phyloP scores from a whole-genome alignment of 2,888 invertebrate species.

The Platycheirus albimanus region DNA sequence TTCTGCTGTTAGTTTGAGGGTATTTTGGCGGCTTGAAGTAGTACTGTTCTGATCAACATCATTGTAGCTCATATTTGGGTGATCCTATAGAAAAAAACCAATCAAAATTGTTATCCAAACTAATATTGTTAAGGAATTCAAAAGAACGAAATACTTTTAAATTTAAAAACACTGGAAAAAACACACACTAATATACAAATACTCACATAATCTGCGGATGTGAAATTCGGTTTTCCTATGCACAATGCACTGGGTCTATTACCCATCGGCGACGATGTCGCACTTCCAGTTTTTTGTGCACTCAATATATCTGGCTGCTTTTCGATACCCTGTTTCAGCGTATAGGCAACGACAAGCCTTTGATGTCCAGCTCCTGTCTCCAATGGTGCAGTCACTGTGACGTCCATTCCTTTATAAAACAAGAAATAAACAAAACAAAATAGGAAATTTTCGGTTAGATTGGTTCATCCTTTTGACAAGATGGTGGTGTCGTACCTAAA shows the following conservation, averaged over 20 bases:
- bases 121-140: too few species aligned
- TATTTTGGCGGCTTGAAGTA: constrained; percentile 81
- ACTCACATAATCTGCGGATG: constrained; percentile 81
- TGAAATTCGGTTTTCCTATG: constrained; percentile 77
- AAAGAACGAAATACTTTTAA: too few species aligned
- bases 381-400: constrained; percentile 85
- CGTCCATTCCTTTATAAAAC: constrained; percentile 82
- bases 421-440: constrained; percentile 32
- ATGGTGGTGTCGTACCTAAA: constrained; percentile 78
- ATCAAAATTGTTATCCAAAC: not conserved
- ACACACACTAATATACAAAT: not conserved
- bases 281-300: constrained; percentile 87
- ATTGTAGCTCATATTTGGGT: constrained; percentile 75
- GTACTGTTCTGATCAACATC: constrained; percentile 79
- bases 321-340: constrained; percentile 89
- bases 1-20: constrained; percentile 81
- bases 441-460: not conserved
- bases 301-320: constrained; percentile 92
- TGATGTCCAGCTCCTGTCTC: constrained; percentile 92
- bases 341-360: constrained; percentile 93
- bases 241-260: constrained; percentile 81
- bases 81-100: constrained; percentile 72
- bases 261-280: constrained; percentile 81
- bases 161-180: not conserved
- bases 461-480: not conserved